A percentile compares a stretch with the other conserved stretches of the same genome.
Evolutionary conservation across 2,888 invertebrate species (phyloP).

Genomic region (Cryptus armator): DNA sequence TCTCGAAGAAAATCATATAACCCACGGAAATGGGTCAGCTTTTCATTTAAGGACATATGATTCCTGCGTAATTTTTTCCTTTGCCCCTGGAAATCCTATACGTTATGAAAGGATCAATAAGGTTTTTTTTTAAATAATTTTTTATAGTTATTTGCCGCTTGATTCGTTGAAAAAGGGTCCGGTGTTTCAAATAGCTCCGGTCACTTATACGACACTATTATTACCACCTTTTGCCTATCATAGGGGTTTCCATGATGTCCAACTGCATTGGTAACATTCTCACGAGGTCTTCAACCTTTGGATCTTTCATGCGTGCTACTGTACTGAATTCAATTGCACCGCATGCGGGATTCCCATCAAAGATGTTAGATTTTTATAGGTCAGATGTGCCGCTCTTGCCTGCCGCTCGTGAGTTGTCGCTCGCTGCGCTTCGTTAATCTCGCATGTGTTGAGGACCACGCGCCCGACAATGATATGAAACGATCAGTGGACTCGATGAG

Average conservation of each 20-base stretch:
- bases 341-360: constrained; percentile 72
- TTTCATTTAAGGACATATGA: neutral
- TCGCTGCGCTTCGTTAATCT: constrained; percentile 55
- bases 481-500: constrained; percentile 33
- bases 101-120: neutral
- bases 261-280: constrained; percentile 54
- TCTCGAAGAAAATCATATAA: neutral
- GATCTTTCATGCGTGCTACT: constrained; percentile 1
- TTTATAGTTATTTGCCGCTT: neutral
- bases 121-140: neutral
- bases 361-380: constrained; percentile 67
- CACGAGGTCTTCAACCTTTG: constrained; percentile 68
- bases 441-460: constrained; percentile 29
- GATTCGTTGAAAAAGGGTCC: neutral
- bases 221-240: constrained; percentile 19
- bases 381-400: constrained; percentile 49
- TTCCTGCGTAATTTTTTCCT: no score
- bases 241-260: neutral
- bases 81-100: neutral
- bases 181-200: constrained; percentile 2
- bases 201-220: neutral
- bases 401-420: constrained; percentile 36
- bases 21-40: neutral
- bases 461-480: constrained; percentile 17
- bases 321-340: constrained; percentile 68